Evolutionary conservation across 2,888 invertebrate genomes (phyloP), one percentile per base, ranked within the genome.

Genomic region (Latrodectus hesperus): DNA sequence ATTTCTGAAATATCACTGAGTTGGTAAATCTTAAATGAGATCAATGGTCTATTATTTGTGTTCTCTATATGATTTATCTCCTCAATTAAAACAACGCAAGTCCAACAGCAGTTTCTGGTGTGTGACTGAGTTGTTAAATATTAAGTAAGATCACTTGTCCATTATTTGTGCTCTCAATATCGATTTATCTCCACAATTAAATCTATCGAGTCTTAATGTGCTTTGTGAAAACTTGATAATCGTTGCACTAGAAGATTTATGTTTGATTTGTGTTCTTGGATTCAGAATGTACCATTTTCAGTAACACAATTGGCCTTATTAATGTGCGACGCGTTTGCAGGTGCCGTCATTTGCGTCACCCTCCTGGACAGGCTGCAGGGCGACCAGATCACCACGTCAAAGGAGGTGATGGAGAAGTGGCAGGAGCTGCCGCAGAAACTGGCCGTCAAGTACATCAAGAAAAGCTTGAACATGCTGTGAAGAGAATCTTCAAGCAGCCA

Each of bases 321-420:
- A 6, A 14, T 22, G 11, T 65, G n/a, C n/a, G n/a, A n/a, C n/a
- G n/a, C 9, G 16, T 49, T 26, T 52, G 4, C 52, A 89, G 88
- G 88, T 51, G 88, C 85, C 9, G 88, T 99, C 60, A 94, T 99
- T 51, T 99, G 99, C 92, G 99, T 98, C 78, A 95, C 98, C 0
- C 93, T 99, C 55, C 93, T 99, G 79, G 97, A 99, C 93, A 94
- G 99, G 89, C 94, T 99, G 67, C 96, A 97, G 92, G 97, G 97
- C 49, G 99, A 99, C 93, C 98, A 98, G 95, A 96, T 98, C 12
- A 90, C 95, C 90, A 95, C 96, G 11, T 96, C 97, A 12, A 97
- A 97, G 92, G 96, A 97, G 92, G 96, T 96, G 0, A 92, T 98
- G 92, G 95, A 96, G 91, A 96, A 97, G 92, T 98, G 97, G 96